Conservation (phyloP, 1,140 invertebrate species). For the Lepidostoma basale region DNA sequence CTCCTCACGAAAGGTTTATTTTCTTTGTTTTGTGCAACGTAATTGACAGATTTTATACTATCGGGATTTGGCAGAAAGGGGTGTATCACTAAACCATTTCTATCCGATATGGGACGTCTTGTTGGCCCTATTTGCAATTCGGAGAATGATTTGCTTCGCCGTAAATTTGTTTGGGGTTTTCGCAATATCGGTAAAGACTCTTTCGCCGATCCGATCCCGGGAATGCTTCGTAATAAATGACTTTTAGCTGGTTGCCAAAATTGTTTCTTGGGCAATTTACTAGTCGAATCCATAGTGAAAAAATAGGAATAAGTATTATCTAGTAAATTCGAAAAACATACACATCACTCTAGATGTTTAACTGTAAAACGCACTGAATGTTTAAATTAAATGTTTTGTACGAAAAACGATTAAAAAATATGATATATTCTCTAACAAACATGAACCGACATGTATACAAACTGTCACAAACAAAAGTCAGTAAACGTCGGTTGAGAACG, state of each 20-base stretch:
- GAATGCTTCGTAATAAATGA: conserved; percentile 21
- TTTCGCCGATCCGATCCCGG: neutral
- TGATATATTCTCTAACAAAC: neutral
- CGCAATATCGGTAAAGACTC: neutral
- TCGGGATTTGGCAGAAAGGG: conserved; percentile 21
- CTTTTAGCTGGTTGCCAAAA: conserved; percentile 30
- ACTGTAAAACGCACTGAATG: neutral
- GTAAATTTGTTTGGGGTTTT: conserved; percentile 15
- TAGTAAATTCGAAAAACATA: neutral
- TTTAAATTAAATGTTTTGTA: neutral
- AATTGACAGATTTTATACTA: conserved; percentile 2
- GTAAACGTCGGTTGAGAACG: conserved; percentile 11
- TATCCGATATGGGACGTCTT: conserved; percentile 29
- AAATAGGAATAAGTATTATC: neutral
- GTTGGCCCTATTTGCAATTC: conserved; percentile 24
- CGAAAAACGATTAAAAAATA: neutral
- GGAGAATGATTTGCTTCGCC: conserved; percentile 38
- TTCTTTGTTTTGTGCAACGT: conserved; percentile 29
- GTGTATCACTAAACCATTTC: conserved; percentile 32
- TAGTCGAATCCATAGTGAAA: conserved; percentile 22
- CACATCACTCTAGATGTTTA: neutral
- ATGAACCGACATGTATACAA: conserved; percentile 4
- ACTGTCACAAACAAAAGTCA: conserved; percentile 20
- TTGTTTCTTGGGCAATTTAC: conserved; percentile 25
- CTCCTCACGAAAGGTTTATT: conserved; percentile 25